Evolutionary conservation across 2,888 invertebrate genomes (phyloP).

Genomic region (Clitarchus hookeri): DNA sequence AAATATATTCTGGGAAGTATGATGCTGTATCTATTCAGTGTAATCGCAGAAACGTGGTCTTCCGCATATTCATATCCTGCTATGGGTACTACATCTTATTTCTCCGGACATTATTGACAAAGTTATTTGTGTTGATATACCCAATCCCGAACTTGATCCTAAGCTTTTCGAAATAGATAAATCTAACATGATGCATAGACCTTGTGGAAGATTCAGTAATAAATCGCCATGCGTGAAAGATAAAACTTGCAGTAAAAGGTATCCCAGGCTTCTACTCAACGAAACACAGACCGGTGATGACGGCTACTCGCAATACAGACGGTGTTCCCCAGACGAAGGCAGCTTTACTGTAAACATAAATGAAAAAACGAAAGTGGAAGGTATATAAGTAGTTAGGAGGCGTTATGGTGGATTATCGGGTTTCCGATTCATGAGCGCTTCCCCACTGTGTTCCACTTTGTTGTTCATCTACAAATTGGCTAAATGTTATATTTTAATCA

Average conservation of each 20-base stretch:
- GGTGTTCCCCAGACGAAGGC: conserved; percentile 38
- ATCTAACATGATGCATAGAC: conserved; percentile 49
- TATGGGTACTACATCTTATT: conserved; percentile 45
- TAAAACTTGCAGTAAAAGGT: conserved; percentile 52
- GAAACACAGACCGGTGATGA: conserved; percentile 32
- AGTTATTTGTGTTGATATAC: conserved; percentile 51
- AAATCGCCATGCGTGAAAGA: conserved; percentile 52
- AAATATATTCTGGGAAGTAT: neutral
- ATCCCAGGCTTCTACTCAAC: conserved; percentile 47
- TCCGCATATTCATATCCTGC: conserved; percentile 47
- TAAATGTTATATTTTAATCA: too few species aligned
- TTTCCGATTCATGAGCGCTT: too few species aligned
- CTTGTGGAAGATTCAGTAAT: conserved; percentile 49
- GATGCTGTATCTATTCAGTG: conserved; percentile 23
- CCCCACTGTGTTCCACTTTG: too few species aligned
- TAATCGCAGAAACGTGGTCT: conserved; percentile 40
- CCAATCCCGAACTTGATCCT: conserved; percentile 47
- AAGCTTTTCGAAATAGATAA: conserved; percentile 31
- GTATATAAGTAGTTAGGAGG: conserved; percentile 41
- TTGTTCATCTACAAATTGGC: too few species aligned
- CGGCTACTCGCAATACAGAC: conserved; percentile 51
- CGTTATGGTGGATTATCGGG: conserved; percentile 29
- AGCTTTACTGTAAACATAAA: conserved; percentile 18
- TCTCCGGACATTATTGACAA: conserved; percentile 46
- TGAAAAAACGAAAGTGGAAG: conserved; percentile 40